Conservation (phyloP, 2,797 vertebrate genomes). For the Gallirallus australis region DNA sequence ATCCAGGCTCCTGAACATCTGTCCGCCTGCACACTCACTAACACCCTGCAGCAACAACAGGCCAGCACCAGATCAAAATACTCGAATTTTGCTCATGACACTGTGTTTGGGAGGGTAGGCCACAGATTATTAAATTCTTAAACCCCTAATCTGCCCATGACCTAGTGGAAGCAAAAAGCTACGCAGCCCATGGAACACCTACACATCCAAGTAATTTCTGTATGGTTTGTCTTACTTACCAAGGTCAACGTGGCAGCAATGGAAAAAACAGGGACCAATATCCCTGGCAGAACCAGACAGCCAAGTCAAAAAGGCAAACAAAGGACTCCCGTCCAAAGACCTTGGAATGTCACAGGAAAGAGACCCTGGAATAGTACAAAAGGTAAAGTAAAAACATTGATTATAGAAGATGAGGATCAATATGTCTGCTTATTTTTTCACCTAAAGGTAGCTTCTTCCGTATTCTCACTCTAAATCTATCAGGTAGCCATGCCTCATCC, state of each 20-base stretch:
- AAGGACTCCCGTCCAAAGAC: not conserved
- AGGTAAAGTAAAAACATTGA: not conserved
- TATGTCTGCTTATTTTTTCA: not conserved
- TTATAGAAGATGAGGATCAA: not conserved
- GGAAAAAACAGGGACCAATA: not conserved
- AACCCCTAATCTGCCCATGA: not conserved
- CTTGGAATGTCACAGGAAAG: not conserved
- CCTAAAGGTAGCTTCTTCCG: not conserved
- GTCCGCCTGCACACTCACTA: too few species aligned
- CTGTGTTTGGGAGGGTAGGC: not conserved
- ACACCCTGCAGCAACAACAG: not conserved
- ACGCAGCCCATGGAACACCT: not conserved
- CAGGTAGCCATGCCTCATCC: not conserved
- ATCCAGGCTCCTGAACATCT: not conserved
- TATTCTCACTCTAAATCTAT: not conserved
- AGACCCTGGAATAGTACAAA: not conserved
- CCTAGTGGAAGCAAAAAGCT: not conserved
- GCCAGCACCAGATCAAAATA: not conserved
- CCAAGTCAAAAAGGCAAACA: not conserved
- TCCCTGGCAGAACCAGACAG: not conserved
- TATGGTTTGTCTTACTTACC: not conserved
- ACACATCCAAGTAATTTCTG: not conserved
- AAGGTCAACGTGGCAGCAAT: not conserved
- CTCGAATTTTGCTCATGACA: accelerated
- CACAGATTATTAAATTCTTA: not conserved